phyloP scores from a whole-genome alignment of 2,797 vertebrate genomes.

The Molossus molossus region DNA sequence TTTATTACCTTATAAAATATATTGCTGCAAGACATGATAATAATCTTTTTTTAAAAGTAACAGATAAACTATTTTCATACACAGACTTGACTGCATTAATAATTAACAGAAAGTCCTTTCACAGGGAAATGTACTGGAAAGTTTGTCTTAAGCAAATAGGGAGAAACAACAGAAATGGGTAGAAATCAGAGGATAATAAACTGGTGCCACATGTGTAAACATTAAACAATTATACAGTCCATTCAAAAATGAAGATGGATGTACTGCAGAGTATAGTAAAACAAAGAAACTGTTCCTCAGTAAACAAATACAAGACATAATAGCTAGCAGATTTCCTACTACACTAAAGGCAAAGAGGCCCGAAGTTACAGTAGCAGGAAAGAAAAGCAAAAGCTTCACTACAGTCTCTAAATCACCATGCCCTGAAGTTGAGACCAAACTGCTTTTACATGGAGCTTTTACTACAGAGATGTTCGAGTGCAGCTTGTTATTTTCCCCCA shows the following conservation, averaged over 20 bases:
- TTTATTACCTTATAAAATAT: conserved; percentile 57
- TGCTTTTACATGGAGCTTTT: conserved; percentile 39
- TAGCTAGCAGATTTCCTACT: conserved; percentile 73
- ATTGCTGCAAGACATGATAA: conserved; percentile 47
- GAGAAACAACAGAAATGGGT: conserved; percentile 63
- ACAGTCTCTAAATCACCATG: conserved; percentile 61
- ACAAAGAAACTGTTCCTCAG: conserved; percentile 68
- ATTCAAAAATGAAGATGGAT: conserved; percentile 61
- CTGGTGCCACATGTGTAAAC: conserved; percentile 59
- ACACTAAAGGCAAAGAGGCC: conserved; percentile 67
- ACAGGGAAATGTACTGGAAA: conserved; percentile 64
- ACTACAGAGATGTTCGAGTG: conserved; percentile 8
- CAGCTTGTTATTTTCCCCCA: background rate
- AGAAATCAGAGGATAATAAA: conserved; percentile 64
- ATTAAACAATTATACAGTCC: conserved; percentile 49
- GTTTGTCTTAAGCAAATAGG: conserved; percentile 68
- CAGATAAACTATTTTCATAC: conserved; percentile 70
- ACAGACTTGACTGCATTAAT: conserved; percentile 65
- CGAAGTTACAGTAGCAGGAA: conserved; percentile 42
- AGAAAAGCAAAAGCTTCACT: conserved; percentile 13
- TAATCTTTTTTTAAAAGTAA: conserved; percentile 59
- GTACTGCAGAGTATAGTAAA: conserved; percentile 62
- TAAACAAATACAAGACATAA: conserved; percentile 69
- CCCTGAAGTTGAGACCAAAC: conserved; percentile 55
- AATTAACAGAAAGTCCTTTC: conserved; percentile 79